Evolutionary conservation across 2,888 invertebrate genomes (phyloP).

Genomic region (Heteromyza rotundicornis): DNA sequence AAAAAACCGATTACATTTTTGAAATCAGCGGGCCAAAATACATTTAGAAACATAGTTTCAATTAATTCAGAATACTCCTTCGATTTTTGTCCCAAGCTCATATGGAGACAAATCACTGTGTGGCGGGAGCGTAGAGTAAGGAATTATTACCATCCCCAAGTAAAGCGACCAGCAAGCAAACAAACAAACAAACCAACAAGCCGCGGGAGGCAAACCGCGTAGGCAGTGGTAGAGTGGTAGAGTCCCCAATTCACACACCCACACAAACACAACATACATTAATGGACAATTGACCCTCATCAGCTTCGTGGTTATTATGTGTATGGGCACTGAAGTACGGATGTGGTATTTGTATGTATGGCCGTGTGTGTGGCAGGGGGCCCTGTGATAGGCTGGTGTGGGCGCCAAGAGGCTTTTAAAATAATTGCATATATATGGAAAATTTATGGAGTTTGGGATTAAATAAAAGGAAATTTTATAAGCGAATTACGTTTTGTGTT

Average conservation of each 20-base stretch:
- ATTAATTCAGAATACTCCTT: too few relatives aligned
- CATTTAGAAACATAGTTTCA: too few relatives aligned
- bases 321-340: too few relatives aligned
- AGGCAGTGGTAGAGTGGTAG: background rate
- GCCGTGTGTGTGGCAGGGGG: background rate
- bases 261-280: slow-evolving; percentile 8
- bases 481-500: slow-evolving; percentile 20
- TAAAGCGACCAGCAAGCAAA: background rate
- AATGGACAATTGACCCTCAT: slow-evolving; percentile 29
- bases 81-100: too few relatives aligned
- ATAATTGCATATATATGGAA: slow-evolving; percentile 23
- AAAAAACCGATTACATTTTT: too few relatives aligned
- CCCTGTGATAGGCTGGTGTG: too few relatives aligned
- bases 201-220: background rate
- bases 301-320: slow-evolving; percentile 6
- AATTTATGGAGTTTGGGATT: background rate
- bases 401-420: slow-evolving; percentile 24
- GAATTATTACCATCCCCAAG: too few relatives aligned
- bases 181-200: background rate
- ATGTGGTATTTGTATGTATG: background rate
- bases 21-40: too few relatives aligned
- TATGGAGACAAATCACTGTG: too few relatives aligned
- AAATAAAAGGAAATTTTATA: slow-evolving; percentile 20
- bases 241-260: too few relatives aligned
- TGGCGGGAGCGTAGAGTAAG: too few relatives aligned